Evolutionary conservation across 1,140 invertebrate genomes (phyloP).

Genomic region (Palaemon carinicauda): DNA sequence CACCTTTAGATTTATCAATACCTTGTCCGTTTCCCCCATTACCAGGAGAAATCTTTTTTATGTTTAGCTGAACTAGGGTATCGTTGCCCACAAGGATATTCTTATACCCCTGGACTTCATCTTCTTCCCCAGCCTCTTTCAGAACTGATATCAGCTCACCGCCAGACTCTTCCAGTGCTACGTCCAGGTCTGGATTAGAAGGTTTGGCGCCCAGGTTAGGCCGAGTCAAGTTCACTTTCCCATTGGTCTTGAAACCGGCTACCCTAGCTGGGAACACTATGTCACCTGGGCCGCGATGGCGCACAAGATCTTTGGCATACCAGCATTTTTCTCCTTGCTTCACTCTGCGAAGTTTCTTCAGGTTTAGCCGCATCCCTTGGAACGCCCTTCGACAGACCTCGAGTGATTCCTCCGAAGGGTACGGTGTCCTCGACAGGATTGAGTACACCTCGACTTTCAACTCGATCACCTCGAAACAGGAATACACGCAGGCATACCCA

Average conservation of each 20-base stretch:
- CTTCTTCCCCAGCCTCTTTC: no score
- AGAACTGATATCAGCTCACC: no score
- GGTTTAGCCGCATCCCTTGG: background rate
- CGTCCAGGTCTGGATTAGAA: no score
- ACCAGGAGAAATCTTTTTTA: no score
- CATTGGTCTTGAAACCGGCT: background rate
- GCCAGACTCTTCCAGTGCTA: no score
- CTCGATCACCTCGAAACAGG: conserved; percentile 33
- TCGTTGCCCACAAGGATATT: no score
- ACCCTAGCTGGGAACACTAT: background rate
- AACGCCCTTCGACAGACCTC: background rate
- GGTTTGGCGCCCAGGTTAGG: no score
- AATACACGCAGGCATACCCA: conserved; percentile 33
- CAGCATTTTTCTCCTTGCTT: background rate
- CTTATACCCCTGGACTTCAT: no score
- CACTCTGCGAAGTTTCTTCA: background rate
- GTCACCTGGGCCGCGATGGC: background rate
- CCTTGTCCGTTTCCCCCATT: no score
- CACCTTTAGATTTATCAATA: no score
- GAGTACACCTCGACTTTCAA: conserved; percentile 32
- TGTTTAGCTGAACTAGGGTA: no score
- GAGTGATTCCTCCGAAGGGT: background rate
- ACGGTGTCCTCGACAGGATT: background rate
- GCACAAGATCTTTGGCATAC: background rate
- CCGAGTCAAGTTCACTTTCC: background rate